A percentile compares a stretch with the other conserved stretches of the same genome.
These are phyloP conservation scores for Silurus asotus DNA, from an alignment of 2,113 vertebrate species.

Conservation along the genomic window DNA sequence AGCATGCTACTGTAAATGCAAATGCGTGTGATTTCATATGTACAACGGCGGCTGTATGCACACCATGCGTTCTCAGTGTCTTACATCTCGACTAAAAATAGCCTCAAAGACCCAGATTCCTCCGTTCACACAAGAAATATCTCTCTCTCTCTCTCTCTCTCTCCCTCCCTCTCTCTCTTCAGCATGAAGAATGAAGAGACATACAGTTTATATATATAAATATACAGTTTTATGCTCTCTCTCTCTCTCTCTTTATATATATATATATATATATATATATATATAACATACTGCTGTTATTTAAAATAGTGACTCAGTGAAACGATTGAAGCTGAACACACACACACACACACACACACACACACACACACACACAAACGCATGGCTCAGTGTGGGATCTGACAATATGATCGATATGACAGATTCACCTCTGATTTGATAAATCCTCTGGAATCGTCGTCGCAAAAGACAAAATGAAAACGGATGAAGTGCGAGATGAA, in stretches of 20 bases:
- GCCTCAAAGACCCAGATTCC: slow-evolving; percentile 73
- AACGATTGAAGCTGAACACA: slow-evolving; percentile 51
- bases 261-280: too few species aligned
- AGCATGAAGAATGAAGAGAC: not conserved
- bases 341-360: slow-evolving; percentile 36
- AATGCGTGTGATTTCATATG: not conserved
- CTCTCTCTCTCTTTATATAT: too few species aligned
- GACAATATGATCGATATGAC: slow-evolving; percentile 51
- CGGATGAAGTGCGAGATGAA: slow-evolving; percentile 14
- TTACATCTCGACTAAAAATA: slow-evolving; percentile 72
- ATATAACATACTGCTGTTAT: slow-evolving; percentile 48
- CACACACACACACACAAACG: slow-evolving; percentile 19
- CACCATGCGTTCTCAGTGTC: slow-evolving; percentile 66
- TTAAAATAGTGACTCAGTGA: slow-evolving; percentile 48
- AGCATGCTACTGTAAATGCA: slow-evolving; percentile 1
- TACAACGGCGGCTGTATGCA: slow-evolving; percentile 60
- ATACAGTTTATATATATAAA: not conserved
- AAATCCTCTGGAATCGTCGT: slow-evolving; percentile 47
- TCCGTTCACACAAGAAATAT: slow-evolving; percentile 52
- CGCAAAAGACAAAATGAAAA: slow-evolving; percentile 33
- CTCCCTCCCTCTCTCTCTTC: slow-evolving; percentile 6
- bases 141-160: not conserved
- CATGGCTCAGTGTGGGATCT: slow-evolving; percentile 27
- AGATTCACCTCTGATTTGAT: slow-evolving; percentile 55
- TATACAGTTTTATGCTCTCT: too few species aligned